These are phyloP conservation scores for Siderastrea radians DNA, from an alignment of 92 coral and sea anemone genomes.

Conservation along the genomic window DNA sequence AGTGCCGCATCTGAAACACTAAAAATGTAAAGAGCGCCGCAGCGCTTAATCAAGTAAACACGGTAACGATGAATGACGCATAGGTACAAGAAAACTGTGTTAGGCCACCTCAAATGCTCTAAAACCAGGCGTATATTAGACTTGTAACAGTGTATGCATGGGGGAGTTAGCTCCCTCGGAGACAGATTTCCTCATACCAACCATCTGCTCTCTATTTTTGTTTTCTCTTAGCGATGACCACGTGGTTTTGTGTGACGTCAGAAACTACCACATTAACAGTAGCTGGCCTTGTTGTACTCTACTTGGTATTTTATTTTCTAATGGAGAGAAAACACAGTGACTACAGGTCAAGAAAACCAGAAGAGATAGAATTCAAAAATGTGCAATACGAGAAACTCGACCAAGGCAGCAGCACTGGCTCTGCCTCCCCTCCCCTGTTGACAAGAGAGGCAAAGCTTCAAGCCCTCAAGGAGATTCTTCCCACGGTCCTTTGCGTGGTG, in stretches of 20 bases:
- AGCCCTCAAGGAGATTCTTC: constrained; percentile 52
- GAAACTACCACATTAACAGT: constrained; percentile 61
- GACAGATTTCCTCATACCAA: neutral
- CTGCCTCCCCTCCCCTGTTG: constrained; percentile 15
- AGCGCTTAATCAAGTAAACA: too few species aligned
- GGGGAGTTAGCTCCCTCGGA: neutral
- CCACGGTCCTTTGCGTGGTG: constrained; percentile 52
- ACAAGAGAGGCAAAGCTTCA: constrained; percentile 49
- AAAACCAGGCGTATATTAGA: too few species aligned
- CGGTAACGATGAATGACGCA: too few species aligned
- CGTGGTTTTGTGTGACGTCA: constrained; percentile 68
- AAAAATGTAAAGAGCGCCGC: too few species aligned
- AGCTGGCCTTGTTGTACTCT: constrained; percentile 51
- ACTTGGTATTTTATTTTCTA: constrained; percentile 46
- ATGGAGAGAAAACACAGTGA: constrained; percentile 70
- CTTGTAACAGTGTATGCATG: neutral
- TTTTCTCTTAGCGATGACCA: constrained; percentile 57
- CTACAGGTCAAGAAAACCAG: neutral
- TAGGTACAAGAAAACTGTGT: too few species aligned
- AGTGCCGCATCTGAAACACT: too few species aligned
- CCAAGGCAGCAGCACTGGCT: neutral
- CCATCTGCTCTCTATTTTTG: neutral
- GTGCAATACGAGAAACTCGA: constrained; percentile 48
- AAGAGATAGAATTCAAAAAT: neutral
- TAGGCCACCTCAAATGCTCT: too few species aligned